A percentile compares a stretch with the other conserved stretches of the same genome.
Conservation (phyloP, 2,113 vertebrate species). For the Motacilla tschutschensis region DNA sequence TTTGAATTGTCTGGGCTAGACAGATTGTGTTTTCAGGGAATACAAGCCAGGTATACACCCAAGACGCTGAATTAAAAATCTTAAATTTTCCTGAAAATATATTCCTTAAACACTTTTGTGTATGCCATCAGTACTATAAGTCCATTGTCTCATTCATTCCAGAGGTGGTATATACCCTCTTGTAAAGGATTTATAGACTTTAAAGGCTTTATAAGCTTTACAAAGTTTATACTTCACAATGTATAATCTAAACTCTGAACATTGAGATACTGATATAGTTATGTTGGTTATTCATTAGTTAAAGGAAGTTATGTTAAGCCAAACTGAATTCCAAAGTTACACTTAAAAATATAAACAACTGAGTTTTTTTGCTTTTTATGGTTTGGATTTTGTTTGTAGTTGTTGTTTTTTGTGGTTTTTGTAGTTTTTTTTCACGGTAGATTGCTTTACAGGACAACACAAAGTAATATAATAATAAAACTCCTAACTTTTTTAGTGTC, state of each 20-base stretch:
- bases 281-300: not conserved
- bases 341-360: not conserved
- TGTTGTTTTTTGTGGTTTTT: not conserved
- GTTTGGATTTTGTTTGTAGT: too few relatives aligned
- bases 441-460: not conserved
- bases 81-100: not conserved
- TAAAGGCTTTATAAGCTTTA: not conserved
- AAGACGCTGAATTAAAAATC: not conserved
- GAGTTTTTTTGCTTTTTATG: not conserved
- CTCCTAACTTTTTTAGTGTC: not conserved
- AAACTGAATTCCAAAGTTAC: not conserved
- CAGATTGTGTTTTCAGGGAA: not conserved
- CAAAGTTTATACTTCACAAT: not conserved
- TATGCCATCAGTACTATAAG: not conserved
- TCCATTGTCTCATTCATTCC: not conserved
- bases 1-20: not conserved
- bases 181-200: not conserved
- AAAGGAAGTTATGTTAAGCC: not conserved
- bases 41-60: not conserved
- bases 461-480: not conserved
- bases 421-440: not conserved
- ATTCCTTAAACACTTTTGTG: not conserved
- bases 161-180: not conserved
- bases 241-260: not conserved
- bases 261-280: not conserved